A percentile compares a stretch with the other conserved stretches of the same genome.
Evolutionary conservation across 1,140 invertebrate genomes (phyloP).

Genomic region (Papilio helenus): DNA sequence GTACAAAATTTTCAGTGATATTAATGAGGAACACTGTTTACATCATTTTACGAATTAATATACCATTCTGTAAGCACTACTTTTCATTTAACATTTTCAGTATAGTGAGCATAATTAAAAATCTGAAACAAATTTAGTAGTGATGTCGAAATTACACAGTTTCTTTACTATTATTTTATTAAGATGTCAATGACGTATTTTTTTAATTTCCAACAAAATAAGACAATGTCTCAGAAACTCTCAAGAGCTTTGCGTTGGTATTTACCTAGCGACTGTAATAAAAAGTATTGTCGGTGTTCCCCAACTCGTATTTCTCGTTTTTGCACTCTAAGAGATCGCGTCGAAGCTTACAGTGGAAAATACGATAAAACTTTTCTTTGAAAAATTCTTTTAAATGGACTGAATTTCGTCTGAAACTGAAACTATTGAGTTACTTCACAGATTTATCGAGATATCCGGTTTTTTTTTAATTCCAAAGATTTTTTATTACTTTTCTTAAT

Average conservation of each 20-base stretch:
- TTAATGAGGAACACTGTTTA: not conserved
- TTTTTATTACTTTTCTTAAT: too few relatives aligned
- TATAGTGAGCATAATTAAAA: too few relatives aligned
- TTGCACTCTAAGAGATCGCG: slow-evolving; percentile 27
- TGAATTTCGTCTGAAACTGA: slow-evolving; percentile 8
- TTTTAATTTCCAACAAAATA: slow-evolving; percentile 20
- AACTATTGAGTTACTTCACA: not conserved
- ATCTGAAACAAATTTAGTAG: too few relatives aligned
- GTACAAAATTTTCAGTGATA: not conserved
- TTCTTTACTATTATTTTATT: too few relatives aligned
- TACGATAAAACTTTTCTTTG: slow-evolving; percentile 5
- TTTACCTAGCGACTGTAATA: slow-evolving; percentile 18
- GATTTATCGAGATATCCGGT: too few relatives aligned
- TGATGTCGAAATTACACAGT: too few relatives aligned
- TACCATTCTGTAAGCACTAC: too few relatives aligned
- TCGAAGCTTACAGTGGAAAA: slow-evolving; percentile 14
- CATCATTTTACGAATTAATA: not conserved
- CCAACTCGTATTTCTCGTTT: not conserved
- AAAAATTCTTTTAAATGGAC: slow-evolving; percentile 10
- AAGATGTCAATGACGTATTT: not conserved
- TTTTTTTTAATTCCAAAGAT: too few relatives aligned
- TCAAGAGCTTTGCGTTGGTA: slow-evolving; percentile 9
- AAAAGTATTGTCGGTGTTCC: slow-evolving; percentile 14
- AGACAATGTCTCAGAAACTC: not conserved
- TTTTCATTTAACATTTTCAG: not conserved